These are phyloP conservation scores for Schizopygopsis malacanthus DNA, from an alignment of 2,797 vertebrate genomes.

Conservation along the genomic window DNA sequence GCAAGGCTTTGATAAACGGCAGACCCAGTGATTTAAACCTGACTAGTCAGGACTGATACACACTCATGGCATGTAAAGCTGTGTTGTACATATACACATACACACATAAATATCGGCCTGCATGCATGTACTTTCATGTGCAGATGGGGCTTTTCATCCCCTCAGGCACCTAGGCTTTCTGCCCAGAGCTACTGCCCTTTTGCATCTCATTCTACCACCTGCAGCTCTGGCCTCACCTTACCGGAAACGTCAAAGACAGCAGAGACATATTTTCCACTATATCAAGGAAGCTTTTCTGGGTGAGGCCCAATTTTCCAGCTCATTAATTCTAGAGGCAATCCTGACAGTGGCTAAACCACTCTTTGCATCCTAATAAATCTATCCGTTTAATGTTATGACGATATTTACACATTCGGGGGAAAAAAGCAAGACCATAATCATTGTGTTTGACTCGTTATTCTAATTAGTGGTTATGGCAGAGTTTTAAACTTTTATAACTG, in stretches of 20 bases:
- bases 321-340: slow-evolving; percentile 59
- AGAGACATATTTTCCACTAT: slow-evolving; percentile 26
- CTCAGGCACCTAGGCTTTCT: slow-evolving; percentile 3
- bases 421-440: neutral
- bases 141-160: slow-evolving; percentile 28
- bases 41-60: slow-evolving; percentile 14
- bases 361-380: slow-evolving; percentile 55
- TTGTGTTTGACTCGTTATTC: neutral
- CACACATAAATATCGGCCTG: slow-evolving; percentile 18
- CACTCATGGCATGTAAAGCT: neutral
- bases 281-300: slow-evolving; percentile 54
- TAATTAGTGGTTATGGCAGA: neutral
- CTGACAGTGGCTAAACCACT: slow-evolving; percentile 49
- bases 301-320: slow-evolving; percentile 54
- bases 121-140: slow-evolving; percentile 7
- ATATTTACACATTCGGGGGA: slow-evolving; percentile 38
- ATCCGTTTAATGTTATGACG: slow-evolving; percentile 57
- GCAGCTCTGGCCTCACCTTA: slow-evolving; percentile 31
- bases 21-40: slow-evolving; percentile 47
- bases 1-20: slow-evolving; percentile 29
- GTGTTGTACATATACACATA: slow-evolving; percentile 6
- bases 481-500: neutral
- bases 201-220: slow-evolving; percentile 27
- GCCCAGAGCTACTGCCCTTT: slow-evolving; percentile 23
- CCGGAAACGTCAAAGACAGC: slow-evolving; percentile 42